Evolutionary conservation across 2,113 vertebrate genomes (phyloP).

Genomic region (Orycteropus afer): DNA sequence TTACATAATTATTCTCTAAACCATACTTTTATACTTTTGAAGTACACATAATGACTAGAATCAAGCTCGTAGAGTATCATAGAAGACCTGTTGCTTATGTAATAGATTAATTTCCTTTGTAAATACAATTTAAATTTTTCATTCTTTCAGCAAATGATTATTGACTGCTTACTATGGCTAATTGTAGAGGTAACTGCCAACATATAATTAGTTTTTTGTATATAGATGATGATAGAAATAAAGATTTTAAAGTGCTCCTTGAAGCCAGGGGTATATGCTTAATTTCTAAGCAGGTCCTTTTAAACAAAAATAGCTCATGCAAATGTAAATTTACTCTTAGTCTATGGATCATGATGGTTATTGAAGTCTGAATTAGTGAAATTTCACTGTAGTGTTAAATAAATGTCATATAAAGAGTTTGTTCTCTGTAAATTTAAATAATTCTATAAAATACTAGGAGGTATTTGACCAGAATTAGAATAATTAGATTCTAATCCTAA

Average conservation of each 20-base stretch:
- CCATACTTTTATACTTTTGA: background rate
- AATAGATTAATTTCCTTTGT: background rate
- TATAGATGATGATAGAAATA: background rate
- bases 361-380: background rate
- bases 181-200: background rate
- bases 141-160: slow-evolving; percentile 20
- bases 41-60: background rate
- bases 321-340: background rate
- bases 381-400: background rate
- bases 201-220: background rate
- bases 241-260: slow-evolving; percentile 24
- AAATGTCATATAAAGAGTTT: background rate
- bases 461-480: slow-evolving; percentile 32
- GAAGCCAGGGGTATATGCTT: background rate
- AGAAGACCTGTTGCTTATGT: background rate
- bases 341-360: background rate
- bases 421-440: slow-evolving; percentile 1
- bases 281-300: background rate
- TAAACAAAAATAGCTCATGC: background rate
- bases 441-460: background rate
- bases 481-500: background rate
- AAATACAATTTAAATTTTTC: background rate
- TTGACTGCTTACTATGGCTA: background rate
- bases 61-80: background rate
- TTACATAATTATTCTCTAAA: slow-evolving; percentile 31